These are phyloP conservation scores for Ericerus pela DNA, from an alignment of 1,140 invertebrate genomes.

Conservation along the genomic window DNA sequence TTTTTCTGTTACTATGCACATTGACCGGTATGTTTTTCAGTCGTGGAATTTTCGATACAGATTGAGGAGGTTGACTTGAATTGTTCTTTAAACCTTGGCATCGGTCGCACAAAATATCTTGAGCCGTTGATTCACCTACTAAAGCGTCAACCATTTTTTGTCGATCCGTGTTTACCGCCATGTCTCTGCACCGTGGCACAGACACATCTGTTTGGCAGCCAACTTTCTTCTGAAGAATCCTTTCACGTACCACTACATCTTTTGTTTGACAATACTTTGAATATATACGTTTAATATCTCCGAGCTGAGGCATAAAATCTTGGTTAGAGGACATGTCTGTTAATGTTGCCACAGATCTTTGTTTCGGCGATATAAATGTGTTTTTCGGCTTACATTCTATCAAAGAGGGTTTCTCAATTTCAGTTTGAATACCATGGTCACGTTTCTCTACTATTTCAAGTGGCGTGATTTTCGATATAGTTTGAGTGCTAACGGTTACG, in stretches of 20 bases:
- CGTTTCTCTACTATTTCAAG: slow-evolving; percentile 26
- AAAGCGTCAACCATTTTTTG: slow-evolving; percentile 36
- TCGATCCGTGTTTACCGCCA: slow-evolving; percentile 35
- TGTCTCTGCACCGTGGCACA: slow-evolving; percentile 28
- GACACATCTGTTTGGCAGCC: slow-evolving; percentile 29
- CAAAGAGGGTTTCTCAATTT: slow-evolving; percentile 28
- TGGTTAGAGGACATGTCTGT: too few relatives aligned
- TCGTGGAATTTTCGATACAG: slow-evolving; percentile 20
- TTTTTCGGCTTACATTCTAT: slow-evolving; percentile 34
- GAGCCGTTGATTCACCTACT: slow-evolving; percentile 33
- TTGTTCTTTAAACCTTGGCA: too few relatives aligned
- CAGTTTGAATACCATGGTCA: slow-evolving; percentile 31
- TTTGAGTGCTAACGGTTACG: slow-evolving; percentile 15
- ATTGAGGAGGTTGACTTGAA: too few relatives aligned
- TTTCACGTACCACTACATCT: slow-evolving; percentile 28
- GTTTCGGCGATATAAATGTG: slow-evolving; percentile 30
- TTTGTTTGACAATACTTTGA: slow-evolving; percentile 21
- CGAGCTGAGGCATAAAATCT: not conserved
- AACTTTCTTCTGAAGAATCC: slow-evolving; percentile 24
- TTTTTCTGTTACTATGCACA: slow-evolving; percentile 1
- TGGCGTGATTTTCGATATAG: slow-evolving; percentile 11
- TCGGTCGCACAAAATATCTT: not conserved
- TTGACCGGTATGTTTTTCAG: slow-evolving; percentile 12
- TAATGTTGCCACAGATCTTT: slow-evolving; percentile 25
- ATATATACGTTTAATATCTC: slow-evolving; percentile 10